Evolutionary conservation across 2,888 invertebrate species (phyloP), one percentile per base, ranked within the genome.

Genomic region (Drosophila yooni): DNA sequence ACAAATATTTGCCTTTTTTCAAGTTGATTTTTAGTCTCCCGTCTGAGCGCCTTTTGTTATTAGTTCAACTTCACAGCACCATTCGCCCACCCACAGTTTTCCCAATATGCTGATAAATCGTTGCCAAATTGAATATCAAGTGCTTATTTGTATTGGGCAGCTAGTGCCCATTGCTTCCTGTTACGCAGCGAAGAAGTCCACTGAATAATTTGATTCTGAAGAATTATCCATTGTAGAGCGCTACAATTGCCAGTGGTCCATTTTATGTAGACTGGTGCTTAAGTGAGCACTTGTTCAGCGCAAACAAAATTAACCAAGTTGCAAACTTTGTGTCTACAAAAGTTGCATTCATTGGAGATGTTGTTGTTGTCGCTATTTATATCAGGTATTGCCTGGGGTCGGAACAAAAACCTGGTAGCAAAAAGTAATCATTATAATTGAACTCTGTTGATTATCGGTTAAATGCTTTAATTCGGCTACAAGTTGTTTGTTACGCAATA

Each of bases 1-100:
- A 77, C 83, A 89, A 88, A 88, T 88, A 88, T 88, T 88, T 88
- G 82, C 88, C 75, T 79, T 85, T 86, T 89, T 88, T 88, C 63
- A 88, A 88, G 87, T 89, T 87, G 88, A 81, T 89, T 89, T 89
- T 84, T 72, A 81, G 81, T 83, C 74, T 71, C 43, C 54, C 68
- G 63, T 70, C 74, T 67, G 75, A 82, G 81, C 81, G 88, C 67
- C 85, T 76, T 89, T 89, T 87, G 89, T 88, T 89, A 79, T 74
- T 65, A 79, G 68, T 74, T 82, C 69, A 74, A 76, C 67, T 68
- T 68, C 34, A 43, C 63, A 29, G 57, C 43, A 15, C 3, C 25
- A 25, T 2, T 15, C 33, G 1, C 27, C 43, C 18, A 8, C 33
- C 36, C 25, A 5, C 66, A 46, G 8, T 15, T 25, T 46, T 4